Base-by-base conservation (phyloP, 2,113 vertebrate genomes). In the Helogale parvula region DNA sequence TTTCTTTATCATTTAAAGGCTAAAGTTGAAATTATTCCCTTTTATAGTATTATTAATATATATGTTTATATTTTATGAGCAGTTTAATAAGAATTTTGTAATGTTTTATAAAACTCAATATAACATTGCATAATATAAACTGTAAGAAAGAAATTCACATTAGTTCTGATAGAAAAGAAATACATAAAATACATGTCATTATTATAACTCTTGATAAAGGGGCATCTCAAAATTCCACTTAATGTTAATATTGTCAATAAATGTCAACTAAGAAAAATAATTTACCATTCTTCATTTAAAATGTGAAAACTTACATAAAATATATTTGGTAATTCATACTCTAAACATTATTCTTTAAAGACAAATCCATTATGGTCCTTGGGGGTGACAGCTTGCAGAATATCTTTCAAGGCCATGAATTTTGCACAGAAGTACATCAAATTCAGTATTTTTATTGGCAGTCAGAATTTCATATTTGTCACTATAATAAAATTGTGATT, bases 361-460 rank as follows among this genome's bases (percentile, higher is more conserved):
- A 94, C 94, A 94, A 82, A 41, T 95, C 93, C 47, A 1, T 72
- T 97, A 63, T 86, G 72, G 93, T 83, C 88, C 91, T 96, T 97
- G 72, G 79, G 74, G 95, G 83, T 82, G 96, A n/a, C 31, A 84
- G 94, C 80, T 97, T 21, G 31, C 60, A 77, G 83, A 92, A 68
- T 89, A 85, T 94, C 82, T 92, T 97, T 80, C 84, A 96, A 93
- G 80, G 79, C 81, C 25, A 52, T 74, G 63, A 33, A 97, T 97
- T 98, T 88, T 91, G 0, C 80, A 33, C 90, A 90, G 96, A 90
- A 72, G 92, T 90, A 6, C 95, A 96, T 95, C 63, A 72, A 4
- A 97, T 97, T 94, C 85, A 27, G 88, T 92, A 1, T 97, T 98
- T 96, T 96, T 94, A 71, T 97, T 97, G 35, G 77, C 60, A 95